Base-by-base conservation (phyloP, 2,113 vertebrate species). In the Trogon melanurus region DNA sequence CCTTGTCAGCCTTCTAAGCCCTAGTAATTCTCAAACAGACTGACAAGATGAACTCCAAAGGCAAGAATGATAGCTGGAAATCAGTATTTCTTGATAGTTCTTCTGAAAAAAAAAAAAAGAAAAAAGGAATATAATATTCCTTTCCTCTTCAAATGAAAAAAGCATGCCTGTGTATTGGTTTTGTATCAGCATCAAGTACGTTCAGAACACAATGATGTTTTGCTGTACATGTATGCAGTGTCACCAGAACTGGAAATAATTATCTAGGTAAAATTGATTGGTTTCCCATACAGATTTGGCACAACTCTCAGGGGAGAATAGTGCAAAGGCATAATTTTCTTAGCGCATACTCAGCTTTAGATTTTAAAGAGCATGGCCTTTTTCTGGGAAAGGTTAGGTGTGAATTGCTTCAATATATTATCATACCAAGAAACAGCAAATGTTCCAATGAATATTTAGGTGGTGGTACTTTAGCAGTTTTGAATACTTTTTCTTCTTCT, bases 401-500 rank as follows among this genome's bases (percentile, higher is more conserved):
- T 62, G 74, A 95, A 91, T 76, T 94, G 16, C 51, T 96, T 91
- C 84, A 76, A 66, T 85, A 58, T 76, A 89, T 96, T 93, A 91
- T 75, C 89, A 91, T 70, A 82, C 54, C 41, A 70, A 89, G 70
- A 91, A 95, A 91, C 44, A 88, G 58, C 22, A 85, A 92, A 50
- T 91, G 32, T 66, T 91, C 41, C 69, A 69, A 94, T 95, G 78
- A 95, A 95, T 95, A 96, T 91, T 93, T 87, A 96, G 80, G 76
- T 91, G 27, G 57, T 91, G 61, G 34, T 60, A 92, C 95, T 95
- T 97, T 86, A 93, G 56, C 67, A 65, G n/a, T 32, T 84, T 86
- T 89, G 54, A 89, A 76, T 79, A 65, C 4, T 54, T 85, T 79
- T 83, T 76, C 56, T 44, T 70, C 69, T 73, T 95, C 47, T 67